Conservation (phyloP, 2,113 vertebrate species). For the Pipa parva region DNA sequence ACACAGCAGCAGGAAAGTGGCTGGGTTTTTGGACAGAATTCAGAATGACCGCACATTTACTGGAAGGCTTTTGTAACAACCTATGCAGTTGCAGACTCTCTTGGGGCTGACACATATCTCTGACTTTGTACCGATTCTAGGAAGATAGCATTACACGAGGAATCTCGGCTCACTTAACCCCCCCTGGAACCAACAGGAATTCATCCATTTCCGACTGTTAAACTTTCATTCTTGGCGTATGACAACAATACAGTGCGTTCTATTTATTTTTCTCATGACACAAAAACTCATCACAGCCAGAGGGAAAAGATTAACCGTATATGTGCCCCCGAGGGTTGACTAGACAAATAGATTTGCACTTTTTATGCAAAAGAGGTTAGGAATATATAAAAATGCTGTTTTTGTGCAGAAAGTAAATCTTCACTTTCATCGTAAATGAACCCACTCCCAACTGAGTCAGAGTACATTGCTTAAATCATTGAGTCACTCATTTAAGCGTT, state of each 20-base stretch:
- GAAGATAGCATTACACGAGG: neutral
- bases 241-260: constrained; percentile 5
- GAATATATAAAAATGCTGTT: no score
- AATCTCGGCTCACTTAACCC: neutral
- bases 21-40: constrained; percentile 25
- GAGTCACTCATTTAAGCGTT: no score
- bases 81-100: constrained; percentile 43
- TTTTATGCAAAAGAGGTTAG: no score
- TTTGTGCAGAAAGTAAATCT: no score
- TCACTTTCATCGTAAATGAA: no score
- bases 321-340: no score
- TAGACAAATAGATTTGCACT: no score
- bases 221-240: constrained; percentile 2
- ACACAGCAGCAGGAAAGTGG: constrained; percentile 1
- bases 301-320: neutral
- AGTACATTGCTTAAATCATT: no score
- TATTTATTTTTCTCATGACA: constrained; percentile 24
- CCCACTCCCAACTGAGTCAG: no score
- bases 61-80: no score
- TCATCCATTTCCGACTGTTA: constrained; percentile 1
- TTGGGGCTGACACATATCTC: constrained; percentile 39
- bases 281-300: neutral
- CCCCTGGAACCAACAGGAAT: constrained; percentile 8
- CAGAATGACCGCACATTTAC: constrained; percentile 60
- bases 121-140: constrained; percentile 30